Evolutionary conservation across 1,140 invertebrate species (phyloP).

Genomic region (Lutraria rhynchaena): DNA sequence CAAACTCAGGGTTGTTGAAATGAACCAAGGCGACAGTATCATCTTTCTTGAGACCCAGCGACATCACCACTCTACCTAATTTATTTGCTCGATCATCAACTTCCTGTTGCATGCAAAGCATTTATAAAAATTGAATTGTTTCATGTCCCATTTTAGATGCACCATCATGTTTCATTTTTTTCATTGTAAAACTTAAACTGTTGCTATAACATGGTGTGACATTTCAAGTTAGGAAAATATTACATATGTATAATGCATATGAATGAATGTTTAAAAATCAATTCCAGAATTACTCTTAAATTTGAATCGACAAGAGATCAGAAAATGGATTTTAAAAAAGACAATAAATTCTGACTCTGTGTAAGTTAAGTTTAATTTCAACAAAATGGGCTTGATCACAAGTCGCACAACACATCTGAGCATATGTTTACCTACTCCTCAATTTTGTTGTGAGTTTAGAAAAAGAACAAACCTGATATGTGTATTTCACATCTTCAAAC

Average conservation of each 20-base stretch:
- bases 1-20: slow-evolving; percentile 23
- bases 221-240: neutral
- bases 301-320: too few relatives aligned
- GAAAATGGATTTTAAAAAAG: too few relatives aligned
- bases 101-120: slow-evolving; percentile 20
- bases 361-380: too few relatives aligned
- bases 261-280: neutral
- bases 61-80: neutral
- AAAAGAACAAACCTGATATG: slow-evolving; percentile 32
- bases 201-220: neutral
- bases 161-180: neutral
- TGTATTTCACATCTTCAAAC: slow-evolving; percentile 16
- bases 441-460: too few relatives aligned
- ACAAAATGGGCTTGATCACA: too few relatives aligned
- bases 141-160: neutral
- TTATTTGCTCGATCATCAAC: slow-evolving; percentile 28
- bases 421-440: too few relatives aligned
- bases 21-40: slow-evolving; percentile 21
- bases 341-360: neutral
- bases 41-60: slow-evolving; percentile 5
- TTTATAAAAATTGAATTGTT: too few relatives aligned
- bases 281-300: neutral
- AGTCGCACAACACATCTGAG: too few relatives aligned
- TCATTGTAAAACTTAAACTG: too few relatives aligned
- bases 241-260: neutral